Base-by-base conservation (phyloP, 2,888 invertebrate species). In the Isoperla grammatica region DNA sequence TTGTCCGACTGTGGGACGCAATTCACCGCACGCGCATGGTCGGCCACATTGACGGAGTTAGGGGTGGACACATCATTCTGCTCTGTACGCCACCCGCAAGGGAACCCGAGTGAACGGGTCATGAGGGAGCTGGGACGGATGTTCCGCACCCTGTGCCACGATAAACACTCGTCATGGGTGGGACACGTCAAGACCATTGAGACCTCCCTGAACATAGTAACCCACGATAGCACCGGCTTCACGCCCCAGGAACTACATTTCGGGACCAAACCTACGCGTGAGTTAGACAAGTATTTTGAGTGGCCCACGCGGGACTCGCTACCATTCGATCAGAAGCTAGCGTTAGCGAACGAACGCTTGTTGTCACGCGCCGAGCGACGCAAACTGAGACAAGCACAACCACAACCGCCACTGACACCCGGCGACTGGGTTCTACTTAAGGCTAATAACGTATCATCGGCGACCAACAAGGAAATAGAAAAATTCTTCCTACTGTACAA, bases 151-250 rank as follows among this genome's bases (percentile, higher is more conserved):
- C 65, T 63, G 46, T 65, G 64, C 35, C 57, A 64, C 29, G 46
- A 58, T 9, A 29, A 64, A 35, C 66, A 68, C 48, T 59, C 66
- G 1, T 46, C 13, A 22, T 66, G 66, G 65, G 59, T 57, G 12
- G 43, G 13, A 40, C 55, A 65, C 13, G 22, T 66, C 1, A 13
- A 20, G 2, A 13, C 19, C 23, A 23, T 66, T 29, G 45, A 39
- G 13, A 42, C 42, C 5, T 60, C 59, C 13, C 13, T 64, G 17
- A 66, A 66, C 45, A 39, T 39, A 23, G 40, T 62, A 2, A 58
- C 57, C n/a, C 65, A 66, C 57, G 61, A 64, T 23, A 42, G 56
- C 11, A 66, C 65, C 0, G 59, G 64, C 3, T 62, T 54, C 23
- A 43, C 66, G 6, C 63, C 65, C 0, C 40, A 19, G 35, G 61